Conservation (phyloP, 2,113 vertebrate genomes). For the Narcine bancroftii region DNA sequence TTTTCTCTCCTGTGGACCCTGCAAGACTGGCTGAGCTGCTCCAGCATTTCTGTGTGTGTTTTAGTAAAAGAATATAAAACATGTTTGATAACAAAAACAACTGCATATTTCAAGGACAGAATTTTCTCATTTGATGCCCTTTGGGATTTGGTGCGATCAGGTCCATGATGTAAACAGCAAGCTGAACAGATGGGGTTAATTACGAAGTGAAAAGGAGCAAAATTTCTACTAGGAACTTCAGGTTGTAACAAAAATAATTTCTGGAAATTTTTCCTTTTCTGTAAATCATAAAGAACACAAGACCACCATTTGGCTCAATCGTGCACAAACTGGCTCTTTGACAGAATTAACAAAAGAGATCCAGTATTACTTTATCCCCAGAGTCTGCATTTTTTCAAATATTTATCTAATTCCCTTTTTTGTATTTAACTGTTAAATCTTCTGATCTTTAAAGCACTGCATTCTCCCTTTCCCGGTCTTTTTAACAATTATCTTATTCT, state of each 20-base stretch:
- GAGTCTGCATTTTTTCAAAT: background rate
- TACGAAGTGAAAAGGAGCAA: background rate
- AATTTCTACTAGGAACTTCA: background rate
- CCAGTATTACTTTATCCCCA: background rate
- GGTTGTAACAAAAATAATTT: background rate
- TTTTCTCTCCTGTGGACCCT: too few relatives aligned
- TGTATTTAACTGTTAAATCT: background rate
- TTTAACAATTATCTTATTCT: background rate
- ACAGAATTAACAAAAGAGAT: background rate
- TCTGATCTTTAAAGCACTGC: too few relatives aligned
- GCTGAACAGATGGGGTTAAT: background rate
- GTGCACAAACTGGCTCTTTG: background rate
- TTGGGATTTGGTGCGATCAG: background rate
- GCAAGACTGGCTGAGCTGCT: too few relatives aligned
- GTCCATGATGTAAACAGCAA: background rate
- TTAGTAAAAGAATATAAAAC: too few relatives aligned
- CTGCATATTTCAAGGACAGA: background rate
- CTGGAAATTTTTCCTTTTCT: background rate
- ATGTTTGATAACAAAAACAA: background rate
- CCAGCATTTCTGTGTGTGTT: too few relatives aligned
- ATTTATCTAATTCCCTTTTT: background rate
- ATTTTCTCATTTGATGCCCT: background rate
- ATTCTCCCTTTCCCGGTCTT: background rate
- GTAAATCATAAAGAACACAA: background rate
- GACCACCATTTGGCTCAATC: background rate